phyloP scores from a whole-genome alignment of 2,113 vertebrate genomes.

The Butorides virescens region DNA sequence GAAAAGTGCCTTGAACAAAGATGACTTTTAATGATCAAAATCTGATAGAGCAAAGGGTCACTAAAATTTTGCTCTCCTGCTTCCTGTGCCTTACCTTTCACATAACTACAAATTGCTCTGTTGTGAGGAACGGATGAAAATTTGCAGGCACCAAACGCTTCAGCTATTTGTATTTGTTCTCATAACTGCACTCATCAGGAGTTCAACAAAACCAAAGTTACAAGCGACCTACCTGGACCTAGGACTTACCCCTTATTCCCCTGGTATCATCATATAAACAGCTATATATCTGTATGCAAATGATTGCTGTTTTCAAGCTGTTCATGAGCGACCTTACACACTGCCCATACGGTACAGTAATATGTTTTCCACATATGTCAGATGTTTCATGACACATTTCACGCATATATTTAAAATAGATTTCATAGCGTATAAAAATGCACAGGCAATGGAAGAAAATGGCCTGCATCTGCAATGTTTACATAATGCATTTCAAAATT shows the following conservation, averaged over 20 bases:
- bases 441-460: neutral
- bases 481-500: neutral
- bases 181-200: neutral
- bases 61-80: neutral
- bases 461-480: neutral
- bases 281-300: constrained; percentile 18
- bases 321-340: neutral
- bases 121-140: neutral
- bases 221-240: neutral
- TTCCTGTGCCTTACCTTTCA: neutral
- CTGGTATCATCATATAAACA: neutral
- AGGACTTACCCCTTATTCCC: neutral
- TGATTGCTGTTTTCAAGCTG: constrained; percentile 48
- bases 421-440: neutral
- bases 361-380: constrained; percentile 49
- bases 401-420: constrained; percentile 2
- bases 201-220: neutral
- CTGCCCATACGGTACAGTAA: constrained; percentile 30
- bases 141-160: neutral
- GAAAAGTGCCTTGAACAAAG: neutral
- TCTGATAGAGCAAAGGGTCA: neutral
- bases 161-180: neutral
- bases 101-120: neutral
- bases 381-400: constrained; percentile 44
- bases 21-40: neutral